These are phyloP conservation scores for Sialis fuliginosa DNA, from an alignment of 2,888 invertebrate species.

Conservation along the genomic window DNA sequence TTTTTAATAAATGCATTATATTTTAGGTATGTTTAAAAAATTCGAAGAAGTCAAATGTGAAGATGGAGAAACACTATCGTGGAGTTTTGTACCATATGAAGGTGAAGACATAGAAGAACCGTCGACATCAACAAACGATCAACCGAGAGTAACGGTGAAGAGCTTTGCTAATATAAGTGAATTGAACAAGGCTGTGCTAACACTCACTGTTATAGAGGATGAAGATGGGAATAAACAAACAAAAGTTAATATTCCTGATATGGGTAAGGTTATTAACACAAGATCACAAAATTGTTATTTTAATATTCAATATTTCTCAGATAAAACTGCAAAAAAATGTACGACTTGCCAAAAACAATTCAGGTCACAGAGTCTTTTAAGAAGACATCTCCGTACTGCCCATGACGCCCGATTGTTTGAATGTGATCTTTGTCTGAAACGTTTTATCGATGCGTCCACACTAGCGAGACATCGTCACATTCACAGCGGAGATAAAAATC, in stretches of 20 bases:
- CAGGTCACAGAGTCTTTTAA: conserved; percentile 9
- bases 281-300: background rate
- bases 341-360: conserved; percentile 13
- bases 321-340: conserved; percentile 10
- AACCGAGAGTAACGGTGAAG: background rate
- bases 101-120: no score
- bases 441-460: conserved; percentile 12
- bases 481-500: conserved; percentile 13
- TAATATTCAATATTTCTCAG: conserved; percentile 6
- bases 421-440: conserved; percentile 13
- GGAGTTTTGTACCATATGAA: no score
- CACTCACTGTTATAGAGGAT: conserved; percentile 25
- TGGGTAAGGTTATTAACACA: conserved; percentile 1
- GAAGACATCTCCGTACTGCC: conserved; percentile 10
- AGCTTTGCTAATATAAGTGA: conserved; percentile 18
- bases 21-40: no score
- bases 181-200: conserved; percentile 25
- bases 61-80: no score
- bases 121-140: no score
- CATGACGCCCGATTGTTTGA: conserved; percentile 8
- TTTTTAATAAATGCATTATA: no score
- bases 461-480: conserved; percentile 12
- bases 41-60: no score
- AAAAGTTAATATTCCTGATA: conserved; percentile 24
- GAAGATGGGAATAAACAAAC: conserved; percentile 25